Conservation (phyloP, 2,113 vertebrate species). For the Aviceda subcristata region DNA sequence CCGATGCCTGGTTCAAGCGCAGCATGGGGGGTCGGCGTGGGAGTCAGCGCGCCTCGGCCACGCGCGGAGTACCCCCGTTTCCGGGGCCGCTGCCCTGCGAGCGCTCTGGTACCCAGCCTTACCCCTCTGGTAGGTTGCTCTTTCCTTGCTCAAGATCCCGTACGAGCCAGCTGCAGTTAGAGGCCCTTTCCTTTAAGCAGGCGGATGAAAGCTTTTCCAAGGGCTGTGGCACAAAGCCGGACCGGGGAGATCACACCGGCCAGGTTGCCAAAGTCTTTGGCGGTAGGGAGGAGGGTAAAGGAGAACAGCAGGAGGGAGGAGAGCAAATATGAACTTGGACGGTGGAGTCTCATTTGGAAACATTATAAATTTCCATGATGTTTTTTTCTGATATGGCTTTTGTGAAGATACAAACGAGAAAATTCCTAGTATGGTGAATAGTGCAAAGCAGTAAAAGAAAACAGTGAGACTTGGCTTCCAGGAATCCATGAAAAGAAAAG, state of each 20-base stretch:
- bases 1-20: neutral
- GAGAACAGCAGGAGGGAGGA: neutral
- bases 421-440: neutral
- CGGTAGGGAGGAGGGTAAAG: fast-evolving
- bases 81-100: neutral
- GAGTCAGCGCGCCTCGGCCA: fast-evolving
- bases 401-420: neutral
- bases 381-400: neutral
- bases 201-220: neutral
- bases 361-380: neutral
- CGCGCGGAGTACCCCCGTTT: fast-evolving
- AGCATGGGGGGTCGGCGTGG: fast-evolving
- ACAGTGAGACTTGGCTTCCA: neutral
- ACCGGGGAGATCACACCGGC: fast-evolving
- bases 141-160: neutral
- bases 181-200: neutral
- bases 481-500: neutral
- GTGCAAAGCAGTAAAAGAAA: neutral
- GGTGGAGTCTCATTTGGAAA: neutral
- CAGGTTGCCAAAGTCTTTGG: neutral
- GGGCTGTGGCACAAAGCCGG: neutral
- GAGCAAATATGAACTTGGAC: neutral
- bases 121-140: no score
- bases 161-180: neutral
- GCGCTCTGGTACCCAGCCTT: neutral